Percentiles rank a stretch among this genome's conserved stretches.
Conservation (phyloP, 2,113 vertebrate genomes). For the Zeus faber region DNA sequence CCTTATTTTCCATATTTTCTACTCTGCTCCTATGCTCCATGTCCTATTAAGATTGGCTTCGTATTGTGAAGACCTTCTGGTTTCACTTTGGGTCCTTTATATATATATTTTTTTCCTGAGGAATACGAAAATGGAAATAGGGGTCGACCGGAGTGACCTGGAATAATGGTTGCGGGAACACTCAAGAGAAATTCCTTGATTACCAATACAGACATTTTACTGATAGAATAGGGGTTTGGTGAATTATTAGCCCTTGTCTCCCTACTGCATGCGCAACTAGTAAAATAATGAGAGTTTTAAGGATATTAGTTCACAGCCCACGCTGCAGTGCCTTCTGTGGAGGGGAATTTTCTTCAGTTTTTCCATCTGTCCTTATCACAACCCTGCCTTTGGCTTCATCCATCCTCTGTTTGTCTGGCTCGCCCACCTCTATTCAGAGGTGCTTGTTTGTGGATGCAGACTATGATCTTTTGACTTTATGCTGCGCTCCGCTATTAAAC, state of each 20-base stretch:
- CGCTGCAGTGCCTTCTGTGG: slow-evolving; percentile 3
- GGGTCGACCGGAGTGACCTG: slow-evolving; percentile 47
- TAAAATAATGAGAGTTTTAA: too few relatives aligned
- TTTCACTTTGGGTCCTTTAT: slow-evolving; percentile 47
- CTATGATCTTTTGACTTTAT: slow-evolving; percentile 24
- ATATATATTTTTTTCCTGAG: slow-evolving; percentile 21
- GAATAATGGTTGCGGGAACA: slow-evolving; percentile 40
- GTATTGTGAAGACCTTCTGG: slow-evolving; percentile 43
- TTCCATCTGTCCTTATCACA: slow-evolving; percentile 14
- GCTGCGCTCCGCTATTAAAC: slow-evolving; percentile 26
- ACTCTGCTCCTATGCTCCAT: slow-evolving; percentile 24
- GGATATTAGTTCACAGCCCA: slow-evolving; percentile 19
- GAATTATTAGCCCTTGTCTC: slow-evolving; percentile 21
- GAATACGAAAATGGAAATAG: slow-evolving; percentile 29
- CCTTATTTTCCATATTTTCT: slow-evolving; percentile 51
- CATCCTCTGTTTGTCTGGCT: slow-evolving; percentile 1
- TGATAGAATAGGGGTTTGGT: slow-evolving; percentile 34
- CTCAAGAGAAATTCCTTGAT: slow-evolving; percentile 49
- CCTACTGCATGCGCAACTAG: too few relatives aligned
- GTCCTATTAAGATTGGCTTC: slow-evolving; percentile 47
- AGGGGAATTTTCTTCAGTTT: not conserved
- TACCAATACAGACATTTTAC: slow-evolving; percentile 48
- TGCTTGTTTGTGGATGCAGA: slow-evolving; percentile 25
- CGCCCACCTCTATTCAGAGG: slow-evolving; percentile 13
- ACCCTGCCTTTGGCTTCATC: slow-evolving; percentile 24